phyloP scores from a whole-genome alignment of 2,113 vertebrate species.

The Opisthocomus hoazin region DNA sequence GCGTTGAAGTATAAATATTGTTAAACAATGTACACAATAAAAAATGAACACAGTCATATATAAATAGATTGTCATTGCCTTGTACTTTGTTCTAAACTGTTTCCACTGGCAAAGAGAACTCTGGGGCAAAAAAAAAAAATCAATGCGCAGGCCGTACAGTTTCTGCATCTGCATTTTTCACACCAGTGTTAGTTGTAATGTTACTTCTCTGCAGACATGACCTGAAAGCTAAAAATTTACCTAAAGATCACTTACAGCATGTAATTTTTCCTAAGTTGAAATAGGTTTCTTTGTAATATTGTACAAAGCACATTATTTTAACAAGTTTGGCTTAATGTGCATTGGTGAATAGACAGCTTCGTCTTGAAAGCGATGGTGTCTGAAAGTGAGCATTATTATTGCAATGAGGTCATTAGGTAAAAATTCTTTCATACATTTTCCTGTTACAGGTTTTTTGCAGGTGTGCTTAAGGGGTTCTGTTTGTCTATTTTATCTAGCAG shows the following conservation, averaged over 20 bases:
- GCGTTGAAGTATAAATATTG: neutral
- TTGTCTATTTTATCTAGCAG: neutral
- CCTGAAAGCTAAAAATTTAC: conserved; percentile 42
- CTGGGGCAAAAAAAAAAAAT: conserved; percentile 8
- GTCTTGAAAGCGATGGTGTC: neutral
- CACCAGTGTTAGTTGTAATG: conserved; percentile 13
- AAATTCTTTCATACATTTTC: neutral
- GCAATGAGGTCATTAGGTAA: neutral
- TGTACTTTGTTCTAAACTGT: conserved; percentile 9
- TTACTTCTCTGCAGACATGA: conserved; percentile 40
- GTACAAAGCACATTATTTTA: neutral
- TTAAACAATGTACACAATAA: neutral
- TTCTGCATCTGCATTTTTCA: conserved; percentile 56
- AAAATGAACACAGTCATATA: neutral
- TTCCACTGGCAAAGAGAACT: conserved; percentile 22
- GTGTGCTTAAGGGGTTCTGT: neutral
- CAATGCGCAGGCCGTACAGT: neutral
- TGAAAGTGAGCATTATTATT: neutral
- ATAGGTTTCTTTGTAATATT: neutral
- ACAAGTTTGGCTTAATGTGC: neutral
- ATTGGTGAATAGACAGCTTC: neutral
- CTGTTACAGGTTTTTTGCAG: neutral
- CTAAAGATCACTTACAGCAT: conserved; percentile 33
- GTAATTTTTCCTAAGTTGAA: conserved; percentile 27
- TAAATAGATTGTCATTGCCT: conserved; percentile 1